phyloP scores from a whole-genome alignment of 2,797 vertebrate species.

The Salarias fasciatus region DNA sequence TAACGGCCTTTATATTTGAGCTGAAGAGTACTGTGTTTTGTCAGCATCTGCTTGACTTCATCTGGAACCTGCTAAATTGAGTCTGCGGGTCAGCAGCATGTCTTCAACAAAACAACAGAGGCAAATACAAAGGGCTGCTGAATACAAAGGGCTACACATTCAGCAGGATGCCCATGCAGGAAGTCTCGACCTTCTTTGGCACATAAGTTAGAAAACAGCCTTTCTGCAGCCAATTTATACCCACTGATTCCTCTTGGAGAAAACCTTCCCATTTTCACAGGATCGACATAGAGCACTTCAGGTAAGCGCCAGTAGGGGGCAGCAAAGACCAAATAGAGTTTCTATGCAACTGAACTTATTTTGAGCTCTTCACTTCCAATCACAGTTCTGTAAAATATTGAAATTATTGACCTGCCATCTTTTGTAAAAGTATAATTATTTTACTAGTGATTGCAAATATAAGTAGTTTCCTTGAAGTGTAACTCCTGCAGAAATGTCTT shows the following conservation, averaged over 20 bases:
- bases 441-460: no score
- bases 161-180: slow-evolving; percentile 17
- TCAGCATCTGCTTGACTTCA: slow-evolving; percentile 20
- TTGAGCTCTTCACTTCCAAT: no score
- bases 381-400: no score
- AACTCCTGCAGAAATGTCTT: no score
- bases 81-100: slow-evolving; percentile 23
- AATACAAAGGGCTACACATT: slow-evolving; percentile 16
- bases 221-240: slow-evolving; percentile 27
- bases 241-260: slow-evolving; percentile 4
- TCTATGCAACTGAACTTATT: background rate
- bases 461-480: no score
- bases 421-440: no score
- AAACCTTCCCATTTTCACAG: slow-evolving; percentile 3
- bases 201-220: slow-evolving; percentile 2
- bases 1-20: slow-evolving; percentile 3
- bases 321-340: slow-evolving; percentile 16
- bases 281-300: background rate
- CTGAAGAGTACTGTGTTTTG: slow-evolving; percentile 1
- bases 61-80: slow-evolving; percentile 9
- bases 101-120: slow-evolving; percentile 8
- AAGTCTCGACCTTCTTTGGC: slow-evolving; percentile 31
- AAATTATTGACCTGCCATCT: no score
- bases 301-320: slow-evolving; percentile 47
- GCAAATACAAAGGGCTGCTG: slow-evolving; percentile 22